Base-by-base conservation (phyloP, 2,797 vertebrate genomes). In the Intellagama lesueurii region DNA sequence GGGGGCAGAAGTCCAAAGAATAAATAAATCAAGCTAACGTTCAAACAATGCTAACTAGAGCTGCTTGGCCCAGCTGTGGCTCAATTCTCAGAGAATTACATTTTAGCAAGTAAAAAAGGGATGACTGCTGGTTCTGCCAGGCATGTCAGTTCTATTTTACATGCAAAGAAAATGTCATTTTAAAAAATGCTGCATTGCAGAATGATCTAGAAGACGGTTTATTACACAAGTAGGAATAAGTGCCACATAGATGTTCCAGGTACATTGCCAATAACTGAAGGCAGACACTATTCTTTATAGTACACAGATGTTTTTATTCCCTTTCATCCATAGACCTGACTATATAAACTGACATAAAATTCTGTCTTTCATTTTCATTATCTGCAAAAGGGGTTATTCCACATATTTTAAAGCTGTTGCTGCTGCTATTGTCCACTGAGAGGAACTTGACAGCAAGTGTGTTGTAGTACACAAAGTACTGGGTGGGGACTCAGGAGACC, bases 271-370 rank as follows among this genome's bases (percentile, higher is more conserved):
- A 90, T 92, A 89, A 93, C 90, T 76, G 81, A 87, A 89, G 89
- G 0, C 79, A 94, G 92, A 92, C n/a, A 5, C 14, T 77, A 83
- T 78, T 69, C 40, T 73, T 94, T 88, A 90, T 86, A 91, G 70
- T 14, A 90, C 28, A 1, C 32, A 81, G 90, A 88, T 94, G 90
- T 75, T 92, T 92, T 86, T 64, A 80, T 91, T 91, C 91, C 49
- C 86, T 47, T 47, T 90, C 60, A 89, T 87, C 78, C 82, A 79
- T 30, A 72, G 68, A 86, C 69, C 24, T 52, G 79, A 56, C 76
- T 90, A 52, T 30, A 89, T 80, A 87, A 90, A 92, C 14, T 44
- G 22, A 73, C 44, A 91, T 89, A 52, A 91, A 93, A 91, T 85
- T 0, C 0, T 0, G 56, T 89, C 73, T 86, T 91, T 60, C 52